These are phyloP conservation scores for Melierax canorus DNA, from an alignment of 2,113 vertebrate species.

Conservation along the genomic window DNA sequence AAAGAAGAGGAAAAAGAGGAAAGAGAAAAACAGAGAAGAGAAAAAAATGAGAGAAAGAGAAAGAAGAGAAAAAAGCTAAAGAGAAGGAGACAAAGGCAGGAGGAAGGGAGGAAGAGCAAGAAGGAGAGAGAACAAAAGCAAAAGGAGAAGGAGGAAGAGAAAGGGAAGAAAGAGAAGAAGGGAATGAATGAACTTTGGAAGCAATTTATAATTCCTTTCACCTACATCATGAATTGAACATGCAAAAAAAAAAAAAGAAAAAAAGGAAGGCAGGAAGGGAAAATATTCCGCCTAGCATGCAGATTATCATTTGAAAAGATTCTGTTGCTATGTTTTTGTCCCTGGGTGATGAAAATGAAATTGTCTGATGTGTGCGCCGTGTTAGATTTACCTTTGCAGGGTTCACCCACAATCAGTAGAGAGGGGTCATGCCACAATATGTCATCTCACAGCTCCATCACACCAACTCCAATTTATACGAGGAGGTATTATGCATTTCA, in stretches of 20 bases:
- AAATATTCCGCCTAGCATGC: conserved; percentile 71
- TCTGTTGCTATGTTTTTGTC: conserved; percentile 76
- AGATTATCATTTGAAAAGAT: conserved; percentile 85
- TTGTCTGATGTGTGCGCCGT: conserved; percentile 79
- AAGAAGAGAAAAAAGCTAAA: neutral
- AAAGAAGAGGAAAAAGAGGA: neutral
- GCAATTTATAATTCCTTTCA: conserved; percentile 53
- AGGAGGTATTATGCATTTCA: conserved; percentile 84
- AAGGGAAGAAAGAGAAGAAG: neutral
- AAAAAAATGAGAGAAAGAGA: neutral
- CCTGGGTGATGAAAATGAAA: conserved; percentile 85
- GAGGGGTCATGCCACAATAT: conserved; percentile 78
- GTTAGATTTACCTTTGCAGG: conserved; percentile 81
- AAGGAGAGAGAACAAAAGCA: conserved; percentile 27
- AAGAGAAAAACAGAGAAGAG: neutral
- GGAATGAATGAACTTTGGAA: conserved; percentile 51
- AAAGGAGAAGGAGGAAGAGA: neutral
- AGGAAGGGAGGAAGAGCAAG: neutral
- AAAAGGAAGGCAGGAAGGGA: neutral
- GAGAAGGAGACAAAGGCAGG: neutral
- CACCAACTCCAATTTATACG: conserved; percentile 79
- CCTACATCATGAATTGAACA: conserved; percentile 47
- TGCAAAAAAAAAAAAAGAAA: neutral
- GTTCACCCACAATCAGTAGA: conserved; percentile 73
- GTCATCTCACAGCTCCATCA: conserved; percentile 80